phyloP scores from a whole-genome alignment of 1,140 invertebrate species.

The Pachyrhynchus sulphureomaculatus region DNA sequence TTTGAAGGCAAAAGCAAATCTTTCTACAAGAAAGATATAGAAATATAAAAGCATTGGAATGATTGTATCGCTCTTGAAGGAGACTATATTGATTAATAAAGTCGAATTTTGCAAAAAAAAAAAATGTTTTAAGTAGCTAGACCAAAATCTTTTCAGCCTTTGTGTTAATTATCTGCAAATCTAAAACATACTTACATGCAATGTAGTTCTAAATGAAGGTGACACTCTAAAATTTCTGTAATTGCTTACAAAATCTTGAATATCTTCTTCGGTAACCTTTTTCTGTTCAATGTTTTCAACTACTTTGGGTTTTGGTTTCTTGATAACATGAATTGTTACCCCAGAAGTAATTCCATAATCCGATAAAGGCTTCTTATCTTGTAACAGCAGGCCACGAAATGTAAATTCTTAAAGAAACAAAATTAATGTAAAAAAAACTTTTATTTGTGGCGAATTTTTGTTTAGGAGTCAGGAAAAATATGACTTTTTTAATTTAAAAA shows the following conservation, averaged over 20 bases:
- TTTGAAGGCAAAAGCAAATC: too few species aligned
- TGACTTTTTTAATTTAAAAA: not conserved
- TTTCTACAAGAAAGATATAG: too few species aligned
- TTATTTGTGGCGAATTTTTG: not conserved
- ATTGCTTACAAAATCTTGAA: constrained; percentile 53
- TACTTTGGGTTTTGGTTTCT: constrained; percentile 51
- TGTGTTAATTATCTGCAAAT: too few species aligned
- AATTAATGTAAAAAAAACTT: not conserved
- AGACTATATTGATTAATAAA: too few species aligned
- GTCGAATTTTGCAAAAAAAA: too few species aligned
- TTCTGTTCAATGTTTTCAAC: constrained; percentile 34
- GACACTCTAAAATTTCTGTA: constrained; percentile 55
- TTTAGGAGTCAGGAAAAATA: not conserved
- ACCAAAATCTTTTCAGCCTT: too few species aligned
- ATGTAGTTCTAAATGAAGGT: constrained; percentile 52
- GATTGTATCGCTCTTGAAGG: too few species aligned
- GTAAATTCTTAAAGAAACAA: constrained; percentile 53
- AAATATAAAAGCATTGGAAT: too few species aligned
- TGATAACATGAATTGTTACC: constrained; percentile 57
- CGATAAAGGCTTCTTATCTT: constrained; percentile 54
- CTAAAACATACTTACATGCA: constrained; percentile 49
- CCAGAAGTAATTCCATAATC: constrained; percentile 56
- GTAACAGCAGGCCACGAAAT: constrained; percentile 57
- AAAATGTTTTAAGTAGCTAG: too few species aligned
- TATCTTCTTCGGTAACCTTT: constrained; percentile 51